Percentiles rank a stretch among this genome's conserved stretches.
Evolutionary conservation across 2,113 vertebrate species (phyloP).

Genomic region (Mustelus asterias): DNA sequence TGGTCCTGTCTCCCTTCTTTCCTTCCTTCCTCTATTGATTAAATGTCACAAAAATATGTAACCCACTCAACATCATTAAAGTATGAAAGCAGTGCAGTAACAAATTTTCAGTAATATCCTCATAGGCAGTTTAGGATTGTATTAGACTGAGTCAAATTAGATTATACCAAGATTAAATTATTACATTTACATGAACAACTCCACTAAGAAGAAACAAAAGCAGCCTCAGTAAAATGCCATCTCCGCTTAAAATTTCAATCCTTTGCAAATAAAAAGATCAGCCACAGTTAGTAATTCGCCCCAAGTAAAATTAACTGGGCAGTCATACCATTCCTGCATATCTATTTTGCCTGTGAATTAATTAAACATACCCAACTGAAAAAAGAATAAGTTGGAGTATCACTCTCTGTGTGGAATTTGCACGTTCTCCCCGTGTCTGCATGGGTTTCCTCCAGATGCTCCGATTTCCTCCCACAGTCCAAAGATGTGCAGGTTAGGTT

Average conservation of each 20-base stretch:
- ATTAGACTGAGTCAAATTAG: constrained; percentile 11
- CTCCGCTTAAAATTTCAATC: not conserved
- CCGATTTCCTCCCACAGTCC: no score
- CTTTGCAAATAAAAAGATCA: not conserved
- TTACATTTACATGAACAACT: not conserved
- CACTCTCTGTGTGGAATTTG: no score
- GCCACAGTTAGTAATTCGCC: not conserved
- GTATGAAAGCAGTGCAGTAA: not conserved
- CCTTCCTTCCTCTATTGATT: not conserved
- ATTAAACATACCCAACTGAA: not conserved
- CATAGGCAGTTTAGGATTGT: not conserved
- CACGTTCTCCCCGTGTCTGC: no score
- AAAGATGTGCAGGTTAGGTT: no score
- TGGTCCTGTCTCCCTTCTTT: not conserved
- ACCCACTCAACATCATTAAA: not conserved
- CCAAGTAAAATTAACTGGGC: not conserved
- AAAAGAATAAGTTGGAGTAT: not conserved
- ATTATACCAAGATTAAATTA: constrained; percentile 17
- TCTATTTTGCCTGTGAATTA: not conserved
- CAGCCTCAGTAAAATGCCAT: not conserved
- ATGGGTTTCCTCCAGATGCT: no score
- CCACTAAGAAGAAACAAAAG: not conserved
- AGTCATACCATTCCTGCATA: not conserved
- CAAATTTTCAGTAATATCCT: not conserved
- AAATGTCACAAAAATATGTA: not conserved